Evolutionary conservation across 2,113 vertebrate genomes (phyloP).

Genomic region (Phaetusa simplex): DNA sequence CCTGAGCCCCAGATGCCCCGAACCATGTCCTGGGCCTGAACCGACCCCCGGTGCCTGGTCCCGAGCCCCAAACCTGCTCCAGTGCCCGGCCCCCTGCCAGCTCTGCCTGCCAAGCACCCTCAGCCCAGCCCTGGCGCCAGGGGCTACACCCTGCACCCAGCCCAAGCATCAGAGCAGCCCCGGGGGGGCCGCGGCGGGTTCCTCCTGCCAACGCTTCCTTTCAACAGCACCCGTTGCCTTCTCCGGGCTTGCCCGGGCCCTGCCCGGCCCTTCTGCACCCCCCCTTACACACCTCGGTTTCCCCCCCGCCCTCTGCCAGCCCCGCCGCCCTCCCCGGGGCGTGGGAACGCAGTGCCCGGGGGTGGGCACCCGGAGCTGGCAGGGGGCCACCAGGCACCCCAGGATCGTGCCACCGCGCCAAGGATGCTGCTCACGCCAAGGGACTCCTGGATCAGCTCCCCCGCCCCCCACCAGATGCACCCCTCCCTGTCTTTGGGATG

Average conservation of each 20-base stretch:
- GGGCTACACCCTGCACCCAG: background rate
- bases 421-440: background rate
- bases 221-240: background rate
- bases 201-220: constrained; percentile 4
- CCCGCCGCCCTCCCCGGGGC: background rate
- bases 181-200: background rate
- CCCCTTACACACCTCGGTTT: no score
- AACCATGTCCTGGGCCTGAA: no score
- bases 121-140: background rate
- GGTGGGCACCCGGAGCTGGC: background rate
- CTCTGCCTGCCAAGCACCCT: constrained; percentile 33
- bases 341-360: background rate
- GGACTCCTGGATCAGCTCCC: background rate
- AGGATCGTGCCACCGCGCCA: fast-evolving
- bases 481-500: background rate
- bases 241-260: background rate
- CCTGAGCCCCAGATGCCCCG: no score
- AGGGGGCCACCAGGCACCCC: background rate
- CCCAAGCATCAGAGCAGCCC: constrained; percentile 31
- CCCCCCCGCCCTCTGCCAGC: background rate
- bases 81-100: background rate
- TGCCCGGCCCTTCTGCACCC: background rate
- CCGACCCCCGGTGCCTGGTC: no score
- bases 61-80: no score
- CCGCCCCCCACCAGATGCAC: background rate